These are phyloP conservation scores for Oscarella lobularis DNA, from an alignment of 37 sponge, comb jelly and placozoan species.

Conservation along the genomic window DNA sequence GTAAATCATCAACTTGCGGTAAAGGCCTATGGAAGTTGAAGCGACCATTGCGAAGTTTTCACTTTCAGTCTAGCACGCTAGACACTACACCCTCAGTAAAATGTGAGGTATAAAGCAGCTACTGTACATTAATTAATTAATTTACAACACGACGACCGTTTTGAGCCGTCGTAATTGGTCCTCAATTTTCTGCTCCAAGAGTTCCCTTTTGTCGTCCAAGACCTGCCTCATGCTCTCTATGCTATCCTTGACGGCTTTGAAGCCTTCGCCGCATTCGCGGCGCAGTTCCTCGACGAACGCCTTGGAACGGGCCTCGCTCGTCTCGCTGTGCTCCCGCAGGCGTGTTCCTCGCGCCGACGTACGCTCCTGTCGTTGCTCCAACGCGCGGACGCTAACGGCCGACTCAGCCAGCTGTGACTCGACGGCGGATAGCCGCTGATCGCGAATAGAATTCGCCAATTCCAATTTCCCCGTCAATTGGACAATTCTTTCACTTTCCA, in stretches of 20 bases:
- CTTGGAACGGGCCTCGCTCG: not conserved
- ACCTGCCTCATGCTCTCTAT: not conserved
- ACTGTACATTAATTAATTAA: slow-evolving; percentile 1
- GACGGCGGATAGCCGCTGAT: not conserved
- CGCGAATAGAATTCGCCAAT: not conserved
- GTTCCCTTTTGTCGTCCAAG: not conserved
- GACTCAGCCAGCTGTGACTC: not conserved
- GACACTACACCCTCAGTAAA: too few species aligned
- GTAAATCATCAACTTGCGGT: too few species aligned
- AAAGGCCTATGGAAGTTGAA: too few species aligned
- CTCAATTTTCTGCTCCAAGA: not conserved
- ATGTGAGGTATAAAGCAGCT: too few species aligned
- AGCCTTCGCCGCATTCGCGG: not conserved
- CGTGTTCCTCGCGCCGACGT: not conserved
- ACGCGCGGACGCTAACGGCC: not conserved
- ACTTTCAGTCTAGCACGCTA: too few species aligned
- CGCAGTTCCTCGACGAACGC: not conserved
- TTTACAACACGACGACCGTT: not conserved
- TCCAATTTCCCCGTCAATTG: not conserved
- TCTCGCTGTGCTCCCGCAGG: not conserved
- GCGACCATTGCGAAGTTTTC: too few species aligned
- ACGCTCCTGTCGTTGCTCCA: not conserved
- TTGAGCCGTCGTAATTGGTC: not conserved
- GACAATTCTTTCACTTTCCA: not conserved
- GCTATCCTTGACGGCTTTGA: not conserved